phyloP scores from a whole-genome alignment of 2,113 vertebrate species.

The Lamprologus lemairii region DNA sequence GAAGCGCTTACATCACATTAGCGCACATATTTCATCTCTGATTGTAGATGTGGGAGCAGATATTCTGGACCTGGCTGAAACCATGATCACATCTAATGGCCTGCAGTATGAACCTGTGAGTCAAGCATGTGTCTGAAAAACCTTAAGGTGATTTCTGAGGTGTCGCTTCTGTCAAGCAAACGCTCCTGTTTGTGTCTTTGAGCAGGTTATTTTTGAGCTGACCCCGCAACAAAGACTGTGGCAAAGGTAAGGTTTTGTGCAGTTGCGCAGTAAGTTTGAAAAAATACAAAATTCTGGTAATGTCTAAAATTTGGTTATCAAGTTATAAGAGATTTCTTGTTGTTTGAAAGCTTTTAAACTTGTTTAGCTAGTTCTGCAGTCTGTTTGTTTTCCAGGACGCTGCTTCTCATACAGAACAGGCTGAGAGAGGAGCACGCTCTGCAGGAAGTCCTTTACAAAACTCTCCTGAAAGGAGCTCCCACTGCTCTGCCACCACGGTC shows the following conservation, averaged over 20 bases:
- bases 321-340: neutral
- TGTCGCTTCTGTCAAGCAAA: neutral
- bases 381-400: slow-evolving; percentile 71
- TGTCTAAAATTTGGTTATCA: neutral
- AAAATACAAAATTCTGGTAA: neutral
- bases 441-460: slow-evolving; percentile 94
- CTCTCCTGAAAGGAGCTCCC: slow-evolving; percentile 81
- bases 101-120: slow-evolving; percentile 91
- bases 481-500: slow-evolving; percentile 89
- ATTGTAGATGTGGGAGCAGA: slow-evolving; percentile 88
- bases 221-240: slow-evolving; percentile 87
- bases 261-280: neutral
- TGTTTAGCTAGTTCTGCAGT: neutral
- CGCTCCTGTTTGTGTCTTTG: neutral
- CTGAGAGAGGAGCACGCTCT: slow-evolving; percentile 90
- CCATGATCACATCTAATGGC: slow-evolving; percentile 91
- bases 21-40: neutral
- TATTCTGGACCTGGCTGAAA: slow-evolving; percentile 94
- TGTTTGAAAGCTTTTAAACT: neutral
- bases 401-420: slow-evolving; percentile 81
- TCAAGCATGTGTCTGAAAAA: neutral
- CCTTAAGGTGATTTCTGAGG: neutral
- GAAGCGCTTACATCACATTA: neutral
- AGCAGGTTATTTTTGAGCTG: slow-evolving; percentile 88
- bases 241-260: slow-evolving; percentile 80